phyloP scores from a whole-genome alignment of 2,113 vertebrate species.

The Atractosteus spatula region DNA sequence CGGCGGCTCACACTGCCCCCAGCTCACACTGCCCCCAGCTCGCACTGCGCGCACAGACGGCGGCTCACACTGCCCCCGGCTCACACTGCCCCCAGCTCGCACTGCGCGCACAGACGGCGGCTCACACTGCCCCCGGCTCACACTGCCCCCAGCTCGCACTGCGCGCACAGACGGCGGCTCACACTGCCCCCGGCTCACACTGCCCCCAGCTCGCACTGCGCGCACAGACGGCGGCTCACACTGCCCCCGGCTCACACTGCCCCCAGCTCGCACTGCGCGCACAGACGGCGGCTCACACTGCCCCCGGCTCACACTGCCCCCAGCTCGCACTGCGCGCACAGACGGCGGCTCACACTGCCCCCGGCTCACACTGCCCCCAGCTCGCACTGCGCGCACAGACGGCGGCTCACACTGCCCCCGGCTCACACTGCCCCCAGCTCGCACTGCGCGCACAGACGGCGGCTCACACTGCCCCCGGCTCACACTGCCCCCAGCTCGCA shows the following conservation, averaged over 20 bases:
- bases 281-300: constrained; percentile 69
- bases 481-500: constrained; percentile 26
- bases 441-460: constrained; percentile 74
- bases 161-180: constrained; percentile 58
- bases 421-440: constrained; percentile 80
- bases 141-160: constrained; percentile 44
- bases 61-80: too few species aligned
- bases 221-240: constrained; percentile 69
- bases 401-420: constrained; percentile 78
- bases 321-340: constrained; percentile 79
- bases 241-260: background rate
- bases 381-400: constrained; percentile 66
- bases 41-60: too few species aligned
- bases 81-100: too few species aligned
- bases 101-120: too few species aligned
- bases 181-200: constrained; percentile 84
- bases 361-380: background rate
- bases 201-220: constrained; percentile 84
- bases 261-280: constrained; percentile 64
- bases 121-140: background rate
- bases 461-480: constrained; percentile 52
- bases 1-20: too few species aligned
- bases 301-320: constrained; percentile 80
- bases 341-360: constrained; percentile 62
- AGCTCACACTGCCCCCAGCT: too few species aligned